Evolutionary conservation across 2,797 vertebrate species (phyloP).

Genomic region (Malacoraja senta): DNA sequence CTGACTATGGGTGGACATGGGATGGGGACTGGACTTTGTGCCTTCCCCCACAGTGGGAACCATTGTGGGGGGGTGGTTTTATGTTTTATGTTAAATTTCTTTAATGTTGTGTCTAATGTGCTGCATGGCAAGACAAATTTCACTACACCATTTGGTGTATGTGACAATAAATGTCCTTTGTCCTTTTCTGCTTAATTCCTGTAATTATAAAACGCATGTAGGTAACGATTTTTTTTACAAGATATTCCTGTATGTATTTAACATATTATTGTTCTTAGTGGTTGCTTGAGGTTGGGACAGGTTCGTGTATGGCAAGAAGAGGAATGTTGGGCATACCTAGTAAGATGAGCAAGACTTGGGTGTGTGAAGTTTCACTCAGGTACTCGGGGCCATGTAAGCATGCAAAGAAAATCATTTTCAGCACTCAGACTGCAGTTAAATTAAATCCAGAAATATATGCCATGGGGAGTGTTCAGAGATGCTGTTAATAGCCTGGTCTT

Average conservation of each 20-base stretch:
- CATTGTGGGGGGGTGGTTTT: too few species aligned
- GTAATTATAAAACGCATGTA: neutral
- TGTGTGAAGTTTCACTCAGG: neutral
- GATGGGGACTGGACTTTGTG: too few species aligned
- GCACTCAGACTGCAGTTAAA: neutral
- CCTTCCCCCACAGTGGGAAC: too few species aligned
- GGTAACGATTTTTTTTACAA: neutral
- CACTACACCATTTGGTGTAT: too few species aligned
- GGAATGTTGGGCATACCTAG: neutral
- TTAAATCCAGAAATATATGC: neutral
- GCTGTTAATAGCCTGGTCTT: neutral
- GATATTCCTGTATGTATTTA: neutral
- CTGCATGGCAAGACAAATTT: too few species aligned
- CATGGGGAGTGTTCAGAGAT: neutral
- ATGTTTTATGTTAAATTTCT: too few species aligned
- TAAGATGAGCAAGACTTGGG: neutral
- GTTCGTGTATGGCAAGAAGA: neutral
- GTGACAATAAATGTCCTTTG: too few species aligned
- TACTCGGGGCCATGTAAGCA: neutral
- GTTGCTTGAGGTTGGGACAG: neutral
- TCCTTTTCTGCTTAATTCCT: neutral
- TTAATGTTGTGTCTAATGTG: too few species aligned
- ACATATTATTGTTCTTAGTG: neutral
- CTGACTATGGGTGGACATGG: too few species aligned
- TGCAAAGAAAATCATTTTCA: neutral